Evolutionary conservation across 2,888 invertebrate species (phyloP).

Genomic region (Cataglyphis rosenhaueri): DNA sequence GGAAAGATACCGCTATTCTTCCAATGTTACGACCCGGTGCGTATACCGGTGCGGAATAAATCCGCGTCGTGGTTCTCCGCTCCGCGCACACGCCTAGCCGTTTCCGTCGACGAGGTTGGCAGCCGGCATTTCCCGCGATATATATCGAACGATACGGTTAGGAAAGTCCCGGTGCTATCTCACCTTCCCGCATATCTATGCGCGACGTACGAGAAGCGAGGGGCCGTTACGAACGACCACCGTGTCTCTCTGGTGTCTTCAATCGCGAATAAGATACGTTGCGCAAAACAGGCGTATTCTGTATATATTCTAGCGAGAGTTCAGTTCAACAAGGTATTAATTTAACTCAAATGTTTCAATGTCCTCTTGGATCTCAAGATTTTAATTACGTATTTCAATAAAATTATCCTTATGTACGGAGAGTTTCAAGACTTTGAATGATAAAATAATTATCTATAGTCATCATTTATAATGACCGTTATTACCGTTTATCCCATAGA

Average conservation of each 20-base stretch:
- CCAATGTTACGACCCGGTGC: slow-evolving; percentile 25
- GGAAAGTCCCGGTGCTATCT: slow-evolving; percentile 21
- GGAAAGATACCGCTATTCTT: slow-evolving; percentile 5
- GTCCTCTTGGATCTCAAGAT: not conserved
- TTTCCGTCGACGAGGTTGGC: slow-evolving; percentile 59
- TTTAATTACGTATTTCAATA: not conserved
- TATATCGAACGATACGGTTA: slow-evolving; percentile 72
- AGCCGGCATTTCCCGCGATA: slow-evolving; percentile 72
- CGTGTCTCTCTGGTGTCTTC: slow-evolving; percentile 45
- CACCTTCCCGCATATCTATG: slow-evolving; percentile 54
- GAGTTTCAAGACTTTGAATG: not conserved
- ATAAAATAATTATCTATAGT: too few species aligned
- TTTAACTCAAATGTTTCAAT: not conserved
- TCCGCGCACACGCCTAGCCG: slow-evolving; percentile 11
- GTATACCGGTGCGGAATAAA: slow-evolving; percentile 34
- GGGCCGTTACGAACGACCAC: slow-evolving; percentile 68
- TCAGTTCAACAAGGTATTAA: not conserved
- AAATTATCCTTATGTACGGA: not conserved
- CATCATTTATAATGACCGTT: too few species aligned
- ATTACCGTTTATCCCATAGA: not conserved
- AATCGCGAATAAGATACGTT: not conserved
- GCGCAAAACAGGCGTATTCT: not conserved
- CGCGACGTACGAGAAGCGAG: slow-evolving; percentile 39
- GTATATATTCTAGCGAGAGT: not conserved
- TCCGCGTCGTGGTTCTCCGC: slow-evolving; percentile 31